A percentile compares a stretch with the other conserved stretches of the same genome.
Conservation (phyloP, 2,797 vertebrate species). For the Sebastolobus alascanus region DNA sequence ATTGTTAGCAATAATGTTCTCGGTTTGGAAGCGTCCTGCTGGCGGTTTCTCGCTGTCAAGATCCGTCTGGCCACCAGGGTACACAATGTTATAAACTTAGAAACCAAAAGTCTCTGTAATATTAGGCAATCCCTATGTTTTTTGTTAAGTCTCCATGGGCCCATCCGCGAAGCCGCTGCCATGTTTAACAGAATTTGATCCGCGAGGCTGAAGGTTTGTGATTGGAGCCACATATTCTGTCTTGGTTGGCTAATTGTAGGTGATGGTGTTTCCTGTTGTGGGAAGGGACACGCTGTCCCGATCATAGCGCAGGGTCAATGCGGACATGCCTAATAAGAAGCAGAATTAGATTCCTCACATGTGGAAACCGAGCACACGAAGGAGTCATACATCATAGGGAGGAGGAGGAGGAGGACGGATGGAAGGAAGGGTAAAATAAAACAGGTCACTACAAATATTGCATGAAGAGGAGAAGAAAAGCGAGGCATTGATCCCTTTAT, state of each 20-base stretch:
- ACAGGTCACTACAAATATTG: conserved; percentile 65
- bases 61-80: conserved; percentile 9
- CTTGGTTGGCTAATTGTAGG: conserved; percentile 75
- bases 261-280: conserved; percentile 78
- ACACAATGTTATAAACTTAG: not conserved
- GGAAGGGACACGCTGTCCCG: conserved; percentile 69
- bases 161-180: conserved; percentile 38
- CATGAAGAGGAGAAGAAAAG: conserved; percentile 51
- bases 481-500: conserved; percentile 74
- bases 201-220: conserved; percentile 37
- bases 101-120: conserved; percentile 7
- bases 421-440: conserved; percentile 49
- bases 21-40: conserved; percentile 30
- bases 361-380: conserved; percentile 60
- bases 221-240: conserved; percentile 64
- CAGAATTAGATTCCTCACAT: conserved; percentile 78
- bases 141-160: conserved; percentile 45
- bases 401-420: conserved; percentile 10
- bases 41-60: not conserved
- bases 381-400: conserved; percentile 54
- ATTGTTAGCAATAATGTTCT: conserved; percentile 23
- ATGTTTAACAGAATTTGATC: conserved; percentile 71
- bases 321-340: conserved; percentile 78
- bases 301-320: conserved; percentile 61
- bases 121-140: conserved; percentile 39